A percentile compares a stretch with the other conserved stretches of the same genome.
Conservation (phyloP, 2,113 vertebrate species). For the Okapia johnstoni region DNA sequence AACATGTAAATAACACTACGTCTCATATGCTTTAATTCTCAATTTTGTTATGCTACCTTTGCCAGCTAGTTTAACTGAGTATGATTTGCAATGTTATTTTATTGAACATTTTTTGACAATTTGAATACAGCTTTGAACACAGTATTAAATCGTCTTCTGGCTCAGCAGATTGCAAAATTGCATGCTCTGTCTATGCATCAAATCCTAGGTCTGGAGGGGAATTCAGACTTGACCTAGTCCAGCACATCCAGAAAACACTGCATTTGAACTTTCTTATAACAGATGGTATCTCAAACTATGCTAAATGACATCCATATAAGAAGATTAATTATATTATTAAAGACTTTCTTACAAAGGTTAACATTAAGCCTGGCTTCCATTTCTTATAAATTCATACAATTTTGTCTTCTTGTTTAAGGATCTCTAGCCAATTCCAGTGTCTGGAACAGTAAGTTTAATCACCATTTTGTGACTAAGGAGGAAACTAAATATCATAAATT, state of each 20-base stretch:
- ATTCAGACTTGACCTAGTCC: background rate
- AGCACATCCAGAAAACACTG: background rate
- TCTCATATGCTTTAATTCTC: slow-evolving; percentile 1
- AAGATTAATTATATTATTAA: slow-evolving; percentile 20
- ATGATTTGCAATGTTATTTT: slow-evolving; percentile 65
- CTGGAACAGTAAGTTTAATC: background rate
- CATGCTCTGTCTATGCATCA: slow-evolving; percentile 45
- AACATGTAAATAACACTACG: background rate
- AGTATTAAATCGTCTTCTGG: slow-evolving; percentile 63
- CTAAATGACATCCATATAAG: slow-evolving; percentile 9
- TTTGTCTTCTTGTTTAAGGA: background rate
- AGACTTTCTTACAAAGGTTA: slow-evolving; percentile 24
- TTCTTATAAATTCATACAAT: background rate
- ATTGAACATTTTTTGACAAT: slow-evolving; percentile 64
- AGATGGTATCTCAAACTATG: background rate
- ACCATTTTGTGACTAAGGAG: background rate
- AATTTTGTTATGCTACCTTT: slow-evolving; percentile 1
- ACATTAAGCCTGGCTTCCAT: slow-evolving; percentile 21
- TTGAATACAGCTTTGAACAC: slow-evolving; percentile 59
- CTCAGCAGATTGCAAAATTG: slow-evolving; percentile 38
- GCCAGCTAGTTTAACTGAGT: slow-evolving; percentile 56
- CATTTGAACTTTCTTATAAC: background rate
- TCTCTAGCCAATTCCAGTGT: background rate
- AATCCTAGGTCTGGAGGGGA: slow-evolving; percentile 39
- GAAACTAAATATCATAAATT: slow-evolving; percentile 32